A percentile compares a stretch with the other conserved stretches of the same genome.
Conservation (phyloP, 2,113 vertebrate species). For the Prinia subflava region DNA sequence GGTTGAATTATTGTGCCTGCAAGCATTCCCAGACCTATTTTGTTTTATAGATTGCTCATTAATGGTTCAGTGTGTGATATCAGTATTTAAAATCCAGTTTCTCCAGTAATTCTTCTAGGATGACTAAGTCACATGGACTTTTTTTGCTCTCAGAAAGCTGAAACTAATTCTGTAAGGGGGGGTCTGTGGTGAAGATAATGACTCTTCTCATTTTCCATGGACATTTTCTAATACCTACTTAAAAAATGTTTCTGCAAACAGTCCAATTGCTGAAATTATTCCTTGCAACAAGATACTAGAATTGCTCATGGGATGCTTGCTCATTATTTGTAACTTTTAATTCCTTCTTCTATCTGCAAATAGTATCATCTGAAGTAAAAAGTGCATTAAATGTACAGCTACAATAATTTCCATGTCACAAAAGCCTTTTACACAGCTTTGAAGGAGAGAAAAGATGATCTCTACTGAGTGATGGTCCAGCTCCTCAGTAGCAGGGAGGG, state of each 20-base stretch:
- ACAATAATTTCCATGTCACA: background rate
- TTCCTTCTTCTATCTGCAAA: background rate
- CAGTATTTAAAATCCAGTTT: background rate
- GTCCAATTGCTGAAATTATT: background rate
- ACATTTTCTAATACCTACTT: background rate
- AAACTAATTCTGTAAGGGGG: background rate
- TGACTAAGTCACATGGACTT: background rate
- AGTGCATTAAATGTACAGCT: background rate
- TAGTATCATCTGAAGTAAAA: background rate
- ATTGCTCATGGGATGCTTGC: background rate
- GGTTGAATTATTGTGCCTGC: background rate
- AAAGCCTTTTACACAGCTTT: background rate
- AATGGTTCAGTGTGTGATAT: background rate
- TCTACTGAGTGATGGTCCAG: background rate
- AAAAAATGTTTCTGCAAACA: slow-evolving; percentile 6
- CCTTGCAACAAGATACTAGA: background rate
- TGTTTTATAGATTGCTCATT: background rate
- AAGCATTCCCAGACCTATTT: slow-evolving; percentile 9
- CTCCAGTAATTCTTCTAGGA: background rate
- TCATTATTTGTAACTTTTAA: background rate
- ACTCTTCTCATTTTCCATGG: background rate
- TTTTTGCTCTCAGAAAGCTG: background rate
- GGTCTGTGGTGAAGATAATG: background rate
- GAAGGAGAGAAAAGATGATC: background rate
- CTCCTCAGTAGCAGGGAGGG: background rate